phyloP scores from a whole-genome alignment of 2,888 invertebrate genomes.

The Listrodromus nycthemerus region DNA sequence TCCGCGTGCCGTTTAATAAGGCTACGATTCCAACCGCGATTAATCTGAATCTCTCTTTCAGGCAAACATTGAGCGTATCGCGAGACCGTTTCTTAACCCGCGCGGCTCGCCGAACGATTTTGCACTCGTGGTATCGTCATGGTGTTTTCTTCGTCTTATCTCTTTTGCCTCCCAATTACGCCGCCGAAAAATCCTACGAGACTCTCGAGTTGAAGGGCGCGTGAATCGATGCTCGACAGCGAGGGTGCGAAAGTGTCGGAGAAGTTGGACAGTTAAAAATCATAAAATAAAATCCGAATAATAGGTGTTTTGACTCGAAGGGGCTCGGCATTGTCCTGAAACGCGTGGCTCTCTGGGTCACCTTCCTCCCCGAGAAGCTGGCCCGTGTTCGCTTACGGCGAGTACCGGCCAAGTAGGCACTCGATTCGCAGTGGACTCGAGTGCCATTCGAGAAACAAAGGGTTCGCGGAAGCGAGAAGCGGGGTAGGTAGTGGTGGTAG shows the following conservation, averaged over 20 bases:
- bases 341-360: conserved; percentile 55
- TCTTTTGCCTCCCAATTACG: neutral
- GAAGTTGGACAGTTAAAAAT: conserved; percentile 49
- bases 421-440: conserved; percentile 69
- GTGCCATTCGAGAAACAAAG: conserved; percentile 72
- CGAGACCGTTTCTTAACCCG: too few relatives aligned
- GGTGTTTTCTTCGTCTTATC: too few relatives aligned
- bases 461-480: conserved; percentile 51
- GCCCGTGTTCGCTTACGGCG: conserved; percentile 21
- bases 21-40: conserved; percentile 40
- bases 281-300: conserved; percentile 49
- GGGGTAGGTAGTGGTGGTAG: conserved; percentile 30
- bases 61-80: neutral
- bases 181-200: too few relatives aligned
- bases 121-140: too few relatives aligned
- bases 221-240: conserved; percentile 45
- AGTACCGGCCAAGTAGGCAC: conserved; percentile 62
- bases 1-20: conserved; percentile 62
- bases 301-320: conserved; percentile 62
- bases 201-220: neutral
- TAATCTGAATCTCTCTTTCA: conserved; percentile 25
- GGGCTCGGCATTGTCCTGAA: conserved; percentile 62
- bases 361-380: neutral
- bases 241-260: conserved; percentile 53
- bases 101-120: too few relatives aligned